Base-by-base conservation (phyloP, 2,797 vertebrate genomes). In the Pteronotus mesoamericanus region DNA sequence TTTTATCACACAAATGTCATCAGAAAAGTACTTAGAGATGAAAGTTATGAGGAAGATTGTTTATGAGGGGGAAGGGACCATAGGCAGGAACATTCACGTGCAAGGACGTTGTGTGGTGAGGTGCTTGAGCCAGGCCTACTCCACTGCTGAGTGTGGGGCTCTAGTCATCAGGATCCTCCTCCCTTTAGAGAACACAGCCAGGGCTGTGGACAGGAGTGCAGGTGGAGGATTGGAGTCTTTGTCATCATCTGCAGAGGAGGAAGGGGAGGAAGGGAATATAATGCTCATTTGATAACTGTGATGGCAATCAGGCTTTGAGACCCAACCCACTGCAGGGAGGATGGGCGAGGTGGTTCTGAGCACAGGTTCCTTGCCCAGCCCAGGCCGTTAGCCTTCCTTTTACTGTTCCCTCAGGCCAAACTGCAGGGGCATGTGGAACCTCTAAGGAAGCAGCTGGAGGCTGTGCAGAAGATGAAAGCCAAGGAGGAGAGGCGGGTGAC, bases 341-440 rank as follows among this genome's bases (percentile, higher is more conserved):
- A n/a, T 44, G 48, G 71, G 69, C 55, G 16, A 78, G 19, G 8
- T 79, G 79, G 46, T 44, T 77, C 19, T 94, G 57, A 86, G 69
- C 37, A 75, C 55, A 83, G 48, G n/a, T 77, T n/a, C 64, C 16
- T 86, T 46, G 94, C 57, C 39, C 26, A 9, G 22, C 72, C 18
- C 53, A 72, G 18, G 53, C 37, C 34, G 80, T 61, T 90, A 77
- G 85, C 16, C 46, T 95, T 75, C 46, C 15, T 69, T 94, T 94
- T 80, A 19, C 32, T 39, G 0, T 85, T 93, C 71, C 18, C 75
- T 96, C 92, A 98, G 98, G 97, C 98, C 96, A 98, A 98, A 61
- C 98, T 99, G 32, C 98, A 98, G 96, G 95, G 96, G 10, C 98
- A 98, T 44, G 96, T 98, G 98, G 98, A 98, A 77, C 98, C 98